A percentile compares a stretch with the other conserved stretches of the same genome.
These are phyloP conservation scores for Rhagonycha lutea DNA, from an alignment of 2,888 invertebrate species.

Conservation along the genomic window DNA sequence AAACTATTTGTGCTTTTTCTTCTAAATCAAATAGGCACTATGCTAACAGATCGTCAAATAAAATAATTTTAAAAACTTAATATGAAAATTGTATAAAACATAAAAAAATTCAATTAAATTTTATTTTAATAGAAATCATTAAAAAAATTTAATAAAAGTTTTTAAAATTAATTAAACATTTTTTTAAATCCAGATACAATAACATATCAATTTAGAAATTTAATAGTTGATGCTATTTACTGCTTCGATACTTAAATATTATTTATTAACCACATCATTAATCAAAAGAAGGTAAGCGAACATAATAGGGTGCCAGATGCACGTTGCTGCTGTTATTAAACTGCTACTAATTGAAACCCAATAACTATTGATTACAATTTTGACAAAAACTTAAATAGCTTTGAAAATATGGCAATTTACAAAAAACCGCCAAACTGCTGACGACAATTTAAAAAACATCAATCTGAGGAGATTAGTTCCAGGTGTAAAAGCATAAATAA, in stretches of 20 bases:
- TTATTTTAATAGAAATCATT: no score
- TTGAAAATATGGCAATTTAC: slow-evolving; percentile 22
- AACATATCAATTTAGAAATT: neutral
- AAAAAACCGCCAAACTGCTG: slow-evolving; percentile 17
- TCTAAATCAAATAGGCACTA: neutral
- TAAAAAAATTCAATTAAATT: no score
- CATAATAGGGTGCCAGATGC: slow-evolving; percentile 38
- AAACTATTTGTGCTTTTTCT: neutral
- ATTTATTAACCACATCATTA: slow-evolving; percentile 39
- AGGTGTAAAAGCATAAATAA: no score
- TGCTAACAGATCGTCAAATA: neutral
- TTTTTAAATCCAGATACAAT: neutral
- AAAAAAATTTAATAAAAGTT: no score
- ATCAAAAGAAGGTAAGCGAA: slow-evolving; percentile 37
- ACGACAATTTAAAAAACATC: slow-evolving; percentile 1
- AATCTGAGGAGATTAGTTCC: no score
- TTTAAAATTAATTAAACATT: neutral
- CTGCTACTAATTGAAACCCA: slow-evolving; percentile 44
- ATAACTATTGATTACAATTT: slow-evolving; percentile 34
- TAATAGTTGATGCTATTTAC: neutral
- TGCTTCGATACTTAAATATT: slow-evolving; percentile 37
- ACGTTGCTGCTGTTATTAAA: slow-evolving; percentile 38
- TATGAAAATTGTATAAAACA: no score
- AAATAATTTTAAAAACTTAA: neutral
- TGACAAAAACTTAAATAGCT: slow-evolving; percentile 28